Evolutionary conservation across 2,888 invertebrate species (phyloP), one percentile per base, ranked within the genome.

Genomic region (Opisthograptis luteolata): DNA sequence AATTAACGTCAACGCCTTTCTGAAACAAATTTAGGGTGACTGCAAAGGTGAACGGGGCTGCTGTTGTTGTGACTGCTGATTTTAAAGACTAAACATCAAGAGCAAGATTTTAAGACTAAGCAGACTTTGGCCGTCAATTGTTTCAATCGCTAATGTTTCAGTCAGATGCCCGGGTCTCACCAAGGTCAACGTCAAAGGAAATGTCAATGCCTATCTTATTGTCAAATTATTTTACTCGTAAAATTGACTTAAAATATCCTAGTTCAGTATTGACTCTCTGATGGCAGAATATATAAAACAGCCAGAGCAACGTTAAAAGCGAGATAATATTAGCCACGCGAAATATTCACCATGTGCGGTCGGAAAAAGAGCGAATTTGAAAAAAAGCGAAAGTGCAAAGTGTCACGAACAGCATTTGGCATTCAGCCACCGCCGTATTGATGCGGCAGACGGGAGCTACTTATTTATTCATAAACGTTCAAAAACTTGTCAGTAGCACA

Each of bases 391-490:
- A 85, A 89, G 85, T 87, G 83, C 76, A 80, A 81, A 83, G 76
- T 87, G 87, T 86, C 87, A 88, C 86, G 86, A 81, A 81, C 77
- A 65, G 65, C 81, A 82, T 87, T 87, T 84, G 84, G 84, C 79
- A 86, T 86, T 84, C 87, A 83, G 84, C 82, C 82, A 77, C 80
- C 64, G 62, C 64, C 66, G 76, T 87, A 89, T 87, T 84, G 89
- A 87, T 83, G 87, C 79, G 76, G 81, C 85, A 91, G 90, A 89
- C 91, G 81, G 76, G 70, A 64, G 58, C 66, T 67, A 52, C 72
- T 91, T 76, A 89, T 69, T 90, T 88, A 89, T 91, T 90, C 88
- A 91, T 88, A 87, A 84, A 84, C 86, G 76, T 83, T 87, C 83
- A 82, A 87, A 87, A 87, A 84, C 81, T 82, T 84, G 81, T 79